Evolutionary conservation across 2,888 invertebrate genomes (phyloP).

Genomic region (Clivina fossor): DNA sequence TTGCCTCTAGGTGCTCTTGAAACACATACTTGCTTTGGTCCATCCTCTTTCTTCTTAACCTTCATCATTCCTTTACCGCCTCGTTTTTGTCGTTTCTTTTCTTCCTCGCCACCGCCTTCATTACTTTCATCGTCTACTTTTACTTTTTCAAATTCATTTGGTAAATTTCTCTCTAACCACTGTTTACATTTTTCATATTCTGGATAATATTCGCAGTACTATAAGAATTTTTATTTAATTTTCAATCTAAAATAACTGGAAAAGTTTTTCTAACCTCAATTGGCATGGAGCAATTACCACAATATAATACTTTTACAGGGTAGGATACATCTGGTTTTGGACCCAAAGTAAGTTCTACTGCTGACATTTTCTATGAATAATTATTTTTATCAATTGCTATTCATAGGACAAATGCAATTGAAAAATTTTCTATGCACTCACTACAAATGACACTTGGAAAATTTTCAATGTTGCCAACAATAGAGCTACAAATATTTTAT

Average conservation of each 20-base stretch:
- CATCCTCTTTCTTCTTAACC: constrained; percentile 91
- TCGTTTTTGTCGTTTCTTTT: constrained; percentile 94
- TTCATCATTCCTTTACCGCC: constrained; percentile 96
- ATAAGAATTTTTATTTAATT: constrained; percentile 42
- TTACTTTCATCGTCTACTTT: constrained; percentile 69
- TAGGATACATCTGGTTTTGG: constrained; percentile 67
- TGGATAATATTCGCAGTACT: constrained; percentile 98
- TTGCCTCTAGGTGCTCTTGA: constrained; percentile 94
- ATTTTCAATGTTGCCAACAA: too few species aligned
- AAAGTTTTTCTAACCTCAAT: constrained; percentile 68
- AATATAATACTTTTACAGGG: constrained; percentile 83
- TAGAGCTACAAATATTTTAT: too few species aligned
- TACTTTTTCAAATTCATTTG: constrained; percentile 88
- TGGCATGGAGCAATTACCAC: constrained; percentile 94
- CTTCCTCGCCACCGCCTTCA: constrained; percentile 79
- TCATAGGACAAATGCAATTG: too few species aligned
- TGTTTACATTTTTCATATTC: constrained; percentile 96
- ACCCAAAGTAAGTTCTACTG: constrained; percentile 42
- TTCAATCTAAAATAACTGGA: constrained; percentile 11
- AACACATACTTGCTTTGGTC: constrained; percentile 80
- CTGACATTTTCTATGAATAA: constrained; percentile 37
- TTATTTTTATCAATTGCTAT: too few species aligned
- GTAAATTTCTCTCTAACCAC: constrained; percentile 94
- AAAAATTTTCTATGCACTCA: too few species aligned
- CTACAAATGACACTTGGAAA: too few species aligned